Evolutionary conservation across 1,140 invertebrate genomes (phyloP).

Genomic region (Apocrypta bakeri): DNA sequence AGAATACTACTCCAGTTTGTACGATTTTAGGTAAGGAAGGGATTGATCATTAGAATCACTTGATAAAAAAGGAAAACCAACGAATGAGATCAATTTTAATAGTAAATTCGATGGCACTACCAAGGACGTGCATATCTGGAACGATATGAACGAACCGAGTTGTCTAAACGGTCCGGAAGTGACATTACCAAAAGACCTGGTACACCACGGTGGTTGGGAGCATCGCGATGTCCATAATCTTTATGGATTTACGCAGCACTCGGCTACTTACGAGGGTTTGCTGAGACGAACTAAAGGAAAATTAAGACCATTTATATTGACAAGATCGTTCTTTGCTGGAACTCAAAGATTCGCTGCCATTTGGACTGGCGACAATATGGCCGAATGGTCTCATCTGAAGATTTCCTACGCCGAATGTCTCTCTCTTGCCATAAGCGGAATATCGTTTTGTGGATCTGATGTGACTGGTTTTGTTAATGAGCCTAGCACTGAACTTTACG

Average conservation of each 20-base stretch:
- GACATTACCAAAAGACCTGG: slow-evolving; percentile 91
- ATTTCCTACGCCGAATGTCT: slow-evolving; percentile 95
- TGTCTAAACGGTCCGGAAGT: slow-evolving; percentile 99
- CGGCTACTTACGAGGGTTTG: slow-evolving; percentile 87
- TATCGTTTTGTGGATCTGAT: slow-evolving; percentile 97
- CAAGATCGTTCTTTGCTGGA: slow-evolving; percentile 93
- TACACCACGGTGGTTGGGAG: slow-evolving; percentile 91
- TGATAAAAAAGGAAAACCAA: no score
- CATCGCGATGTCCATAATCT: slow-evolving; percentile 97
- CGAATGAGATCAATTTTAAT: no score
- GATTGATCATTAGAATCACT: no score
- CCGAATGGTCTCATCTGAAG: slow-evolving; percentile 95
- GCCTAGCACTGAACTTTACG: slow-evolving; percentile 91
- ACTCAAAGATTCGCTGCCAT: slow-evolving; percentile 93
- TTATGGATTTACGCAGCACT: slow-evolving; percentile 84
- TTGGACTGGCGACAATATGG: slow-evolving; percentile 99
- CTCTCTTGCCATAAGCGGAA: slow-evolving; percentile 89
- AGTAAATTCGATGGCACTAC: slow-evolving; percentile 91
- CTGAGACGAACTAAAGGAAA: slow-evolving; percentile 80
- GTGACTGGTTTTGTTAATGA: slow-evolving; percentile 99
- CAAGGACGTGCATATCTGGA: slow-evolving; percentile 94
- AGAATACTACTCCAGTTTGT: slow-evolving; percentile 90
- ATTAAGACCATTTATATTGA: slow-evolving; percentile 93
- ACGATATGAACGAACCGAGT: slow-evolving; percentile 99
- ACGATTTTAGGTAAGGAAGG: slow-evolving; percentile 73